phyloP scores from a whole-genome alignment of 1,140 invertebrate genomes.

The Bombus huntii region DNA sequence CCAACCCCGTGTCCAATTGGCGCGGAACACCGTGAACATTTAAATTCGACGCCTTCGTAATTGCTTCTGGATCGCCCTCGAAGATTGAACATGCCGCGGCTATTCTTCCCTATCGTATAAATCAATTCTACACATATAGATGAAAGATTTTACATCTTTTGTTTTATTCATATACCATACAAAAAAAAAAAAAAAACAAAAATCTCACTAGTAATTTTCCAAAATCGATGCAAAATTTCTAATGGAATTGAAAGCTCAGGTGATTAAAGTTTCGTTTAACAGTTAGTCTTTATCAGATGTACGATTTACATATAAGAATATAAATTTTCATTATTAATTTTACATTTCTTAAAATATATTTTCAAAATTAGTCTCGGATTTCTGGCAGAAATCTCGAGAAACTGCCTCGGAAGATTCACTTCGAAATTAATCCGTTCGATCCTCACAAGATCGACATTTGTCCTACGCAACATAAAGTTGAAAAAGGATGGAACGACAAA shows the following conservation, averaged over 20 bases:
- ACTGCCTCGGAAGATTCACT: too few relatives aligned
- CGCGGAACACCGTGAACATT: conserved; percentile 51
- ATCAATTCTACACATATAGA: neutral
- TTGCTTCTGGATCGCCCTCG: neutral
- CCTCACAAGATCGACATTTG: too few relatives aligned
- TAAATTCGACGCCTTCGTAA: conserved; percentile 42
- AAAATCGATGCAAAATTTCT: neutral
- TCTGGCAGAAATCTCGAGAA: too few relatives aligned
- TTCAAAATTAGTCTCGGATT: too few relatives aligned
- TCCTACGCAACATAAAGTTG: neutral
- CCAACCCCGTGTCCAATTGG: conserved; percentile 49
- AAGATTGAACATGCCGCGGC: neutral
- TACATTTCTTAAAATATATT: too few relatives aligned
- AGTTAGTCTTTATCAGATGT: neutral
- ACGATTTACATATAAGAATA: neutral
- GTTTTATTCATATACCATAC: too few relatives aligned
- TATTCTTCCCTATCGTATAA: neutral
- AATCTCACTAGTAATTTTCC: neutral
- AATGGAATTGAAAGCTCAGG: neutral
- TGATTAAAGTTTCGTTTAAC: neutral
- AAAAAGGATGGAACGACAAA: neutral
- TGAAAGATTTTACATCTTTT: neutral
- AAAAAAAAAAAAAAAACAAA: too few relatives aligned
- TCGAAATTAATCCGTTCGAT: too few relatives aligned
- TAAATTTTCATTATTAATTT: neutral